Percentiles rank a stretch among this genome's conserved stretches.
Evolutionary conservation across 2,797 vertebrate species (phyloP).

Genomic region (Gallirallus australis): DNA sequence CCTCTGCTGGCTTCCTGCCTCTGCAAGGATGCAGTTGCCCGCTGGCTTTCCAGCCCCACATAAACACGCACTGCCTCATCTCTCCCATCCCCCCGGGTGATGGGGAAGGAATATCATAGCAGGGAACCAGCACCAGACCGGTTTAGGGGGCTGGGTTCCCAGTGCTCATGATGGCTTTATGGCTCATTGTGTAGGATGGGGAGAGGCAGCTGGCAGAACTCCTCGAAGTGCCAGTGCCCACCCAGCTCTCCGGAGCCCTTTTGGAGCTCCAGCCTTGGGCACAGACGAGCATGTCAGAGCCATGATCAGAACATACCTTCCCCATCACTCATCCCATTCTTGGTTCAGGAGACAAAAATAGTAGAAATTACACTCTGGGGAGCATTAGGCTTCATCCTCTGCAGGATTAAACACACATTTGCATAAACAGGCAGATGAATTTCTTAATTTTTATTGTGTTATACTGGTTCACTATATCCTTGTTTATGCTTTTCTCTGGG

Average conservation of each 20-base stretch:
- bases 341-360: not conserved
- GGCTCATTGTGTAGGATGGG: fast-evolving
- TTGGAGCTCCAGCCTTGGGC: not conserved
- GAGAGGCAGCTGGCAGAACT: not conserved
- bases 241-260: not conserved
- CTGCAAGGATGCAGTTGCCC: fast-evolving
- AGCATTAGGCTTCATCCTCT: not conserved
- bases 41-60: not conserved
- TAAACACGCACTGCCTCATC: not conserved
- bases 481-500: not conserved
- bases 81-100: not conserved
- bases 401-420: not conserved
- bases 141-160: not conserved
- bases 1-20: not conserved
- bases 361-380: not conserved
- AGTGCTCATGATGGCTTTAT: fast-evolving
- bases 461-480: not conserved
- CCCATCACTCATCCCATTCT: not conserved
- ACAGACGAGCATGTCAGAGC: not conserved
- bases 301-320: not conserved
- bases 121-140: not conserved
- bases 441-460: not conserved
- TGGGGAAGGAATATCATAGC: not conserved
- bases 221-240: fast-evolving
- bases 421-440: not conserved